phyloP scores from a whole-genome alignment of 2,888 invertebrate genomes.

The Melinaea menophilus region DNA sequence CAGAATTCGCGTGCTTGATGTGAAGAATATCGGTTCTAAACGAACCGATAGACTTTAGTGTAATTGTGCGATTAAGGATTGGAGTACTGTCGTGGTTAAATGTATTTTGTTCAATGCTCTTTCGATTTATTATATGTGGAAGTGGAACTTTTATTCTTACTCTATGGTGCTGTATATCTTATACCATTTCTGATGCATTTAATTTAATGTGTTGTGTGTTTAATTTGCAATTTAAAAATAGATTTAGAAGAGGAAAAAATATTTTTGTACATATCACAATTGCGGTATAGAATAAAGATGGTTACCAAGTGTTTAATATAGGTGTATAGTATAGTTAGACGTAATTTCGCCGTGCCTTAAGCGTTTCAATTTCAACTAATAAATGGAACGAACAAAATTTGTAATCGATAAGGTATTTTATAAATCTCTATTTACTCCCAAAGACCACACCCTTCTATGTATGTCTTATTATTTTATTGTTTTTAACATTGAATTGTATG shows the following conservation, averaged over 20 bases:
- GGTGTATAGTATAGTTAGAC: conserved; percentile 62
- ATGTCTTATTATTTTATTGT: too few species aligned
- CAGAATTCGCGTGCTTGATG: conserved; percentile 70
- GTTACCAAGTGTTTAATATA: conserved; percentile 72
- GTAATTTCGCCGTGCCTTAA: conserved; percentile 76
- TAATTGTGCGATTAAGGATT: conserved; percentile 58
- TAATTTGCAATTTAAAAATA: conserved; percentile 38
- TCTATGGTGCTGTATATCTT: conserved; percentile 36
- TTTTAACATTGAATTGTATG: too few species aligned
- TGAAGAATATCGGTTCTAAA: conserved; percentile 76
- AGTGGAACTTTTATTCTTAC: conserved; percentile 31
- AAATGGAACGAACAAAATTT: conserved; percentile 63
- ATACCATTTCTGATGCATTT: conserved; percentile 26
- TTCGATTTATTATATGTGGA: conserved; percentile 6
- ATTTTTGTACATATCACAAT: conserved; percentile 78
- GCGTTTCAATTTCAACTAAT: conserved; percentile 72
- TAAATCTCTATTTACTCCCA: too few species aligned
- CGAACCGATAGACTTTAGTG: conserved; percentile 61
- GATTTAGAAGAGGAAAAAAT: conserved; percentile 60
- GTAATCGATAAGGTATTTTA: conserved; percentile 44
- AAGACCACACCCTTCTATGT: too few species aligned
- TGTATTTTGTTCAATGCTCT: conserved; percentile 35
- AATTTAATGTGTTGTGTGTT: conserved; percentile 27
- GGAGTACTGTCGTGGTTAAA: conserved; percentile 32
- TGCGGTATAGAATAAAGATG: conserved; percentile 58